Percentiles rank a stretch among this genome's conserved stretches.
These are phyloP conservation scores for Ophiothrix spiculata DNA, from an alignment of 35 echinoderm and acorn worm species.

Conservation along the genomic window DNA sequence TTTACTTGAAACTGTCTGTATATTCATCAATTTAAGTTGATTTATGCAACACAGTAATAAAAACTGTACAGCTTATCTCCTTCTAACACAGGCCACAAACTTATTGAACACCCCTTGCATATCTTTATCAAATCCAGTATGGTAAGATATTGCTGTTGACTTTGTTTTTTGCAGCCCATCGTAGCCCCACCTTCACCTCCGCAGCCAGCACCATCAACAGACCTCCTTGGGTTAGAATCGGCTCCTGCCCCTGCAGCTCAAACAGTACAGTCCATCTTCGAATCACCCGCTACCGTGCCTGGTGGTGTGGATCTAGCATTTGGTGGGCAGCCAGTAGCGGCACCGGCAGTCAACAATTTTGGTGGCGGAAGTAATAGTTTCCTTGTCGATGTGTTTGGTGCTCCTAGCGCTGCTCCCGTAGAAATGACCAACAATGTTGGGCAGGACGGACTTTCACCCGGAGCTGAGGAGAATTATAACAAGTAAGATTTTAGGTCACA, in stretches of 20 bases:
- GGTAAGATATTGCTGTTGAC: too few relatives aligned
- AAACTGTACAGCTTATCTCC: too few relatives aligned
- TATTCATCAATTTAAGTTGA: too few relatives aligned
- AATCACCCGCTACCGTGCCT: neutral
- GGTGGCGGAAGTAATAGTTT: neutral
- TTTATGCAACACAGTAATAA: too few relatives aligned
- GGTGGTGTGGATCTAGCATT: neutral
- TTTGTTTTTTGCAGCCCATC: neutral
- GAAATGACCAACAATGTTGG: neutral
- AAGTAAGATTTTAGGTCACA: too few relatives aligned
- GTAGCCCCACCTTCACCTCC: neutral
- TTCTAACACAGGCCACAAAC: too few relatives aligned
- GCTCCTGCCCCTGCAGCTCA: conserved; percentile 40
- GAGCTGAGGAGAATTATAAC: conserved; percentile 78
- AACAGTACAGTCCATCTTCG: conserved; percentile 47
- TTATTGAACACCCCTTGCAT: too few relatives aligned
- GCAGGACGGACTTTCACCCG: conserved; percentile 43
- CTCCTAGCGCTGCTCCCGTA: neutral
- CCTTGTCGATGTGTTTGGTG: conserved; percentile 79
- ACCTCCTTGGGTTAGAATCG: conserved; percentile 70
- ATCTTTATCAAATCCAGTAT: too few relatives aligned
- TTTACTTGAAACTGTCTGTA: too few relatives aligned
- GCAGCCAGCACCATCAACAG: conserved; percentile 32
- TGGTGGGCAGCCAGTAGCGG: neutral
- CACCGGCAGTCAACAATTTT: conserved; percentile 15